These are phyloP conservation scores for Lasioglossum leucozonium DNA, from an alignment of 2,888 invertebrate species.

Conservation along the genomic window DNA sequence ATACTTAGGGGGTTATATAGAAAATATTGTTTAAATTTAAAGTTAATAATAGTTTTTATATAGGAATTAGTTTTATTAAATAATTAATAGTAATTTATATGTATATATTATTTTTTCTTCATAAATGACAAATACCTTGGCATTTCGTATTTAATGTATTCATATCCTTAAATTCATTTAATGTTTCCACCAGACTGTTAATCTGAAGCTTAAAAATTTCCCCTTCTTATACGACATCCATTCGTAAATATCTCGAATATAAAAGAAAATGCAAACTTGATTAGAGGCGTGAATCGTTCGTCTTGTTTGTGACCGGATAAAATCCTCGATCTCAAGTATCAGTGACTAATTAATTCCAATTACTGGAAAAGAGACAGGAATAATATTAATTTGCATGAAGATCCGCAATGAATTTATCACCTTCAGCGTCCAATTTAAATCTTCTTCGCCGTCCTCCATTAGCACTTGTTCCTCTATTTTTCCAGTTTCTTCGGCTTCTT, in stretches of 20 bases:
- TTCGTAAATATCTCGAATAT: neutral
- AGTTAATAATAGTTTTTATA: too few species aligned
- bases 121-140: too few species aligned
- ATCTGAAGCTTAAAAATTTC: neutral
- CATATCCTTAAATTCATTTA: too few species aligned
- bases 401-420: neutral
- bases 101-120: too few species aligned
- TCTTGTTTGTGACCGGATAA: neutral
- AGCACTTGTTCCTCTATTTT: neutral
- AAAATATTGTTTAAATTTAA: too few species aligned
- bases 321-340: neutral
- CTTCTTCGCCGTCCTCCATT: neutral
- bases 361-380: neutral
- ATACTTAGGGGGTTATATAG: too few species aligned
- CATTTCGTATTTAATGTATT: neutral
- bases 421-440: neutral
- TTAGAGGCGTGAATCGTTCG: neutral
- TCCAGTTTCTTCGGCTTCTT: neutral
- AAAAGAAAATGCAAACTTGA: neutral
- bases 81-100: too few species aligned
- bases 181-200: too few species aligned
- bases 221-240: neutral
- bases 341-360: neutral
- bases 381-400: neutral
- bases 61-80: too few species aligned